These are phyloP conservation scores for Balanococcus diminutus DNA, from an alignment of 2,888 invertebrate genomes.

Conservation along the genomic window DNA sequence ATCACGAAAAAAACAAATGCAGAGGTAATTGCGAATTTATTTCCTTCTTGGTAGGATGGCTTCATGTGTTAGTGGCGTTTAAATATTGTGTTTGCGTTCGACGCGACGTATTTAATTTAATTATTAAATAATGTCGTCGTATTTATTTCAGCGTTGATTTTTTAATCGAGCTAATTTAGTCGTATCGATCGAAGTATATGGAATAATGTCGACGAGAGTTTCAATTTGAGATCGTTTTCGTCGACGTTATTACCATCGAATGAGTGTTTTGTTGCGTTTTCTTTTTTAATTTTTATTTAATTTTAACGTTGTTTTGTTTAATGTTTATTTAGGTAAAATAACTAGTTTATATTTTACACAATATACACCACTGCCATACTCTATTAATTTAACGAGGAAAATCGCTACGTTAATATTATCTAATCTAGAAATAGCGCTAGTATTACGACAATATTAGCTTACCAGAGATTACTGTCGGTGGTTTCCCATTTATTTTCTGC, in stretches of 20 bases:
- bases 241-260: background rate
- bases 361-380: slow-evolving; percentile 39
- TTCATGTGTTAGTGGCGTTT: background rate
- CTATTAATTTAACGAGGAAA: slow-evolving; percentile 17
- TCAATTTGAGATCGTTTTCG: background rate
- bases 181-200: background rate
- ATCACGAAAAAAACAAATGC: slow-evolving; percentile 54
- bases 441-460: slow-evolving; percentile 15
- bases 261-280: background rate
- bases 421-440: slow-evolving; percentile 42
- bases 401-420: slow-evolving; percentile 7
- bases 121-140: background rate
- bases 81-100: background rate
- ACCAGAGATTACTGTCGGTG: slow-evolving; percentile 9
- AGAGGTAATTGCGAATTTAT: slow-evolving; percentile 52
- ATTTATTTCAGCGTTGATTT: slow-evolving; percentile 5
- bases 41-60: slow-evolving; percentile 23
- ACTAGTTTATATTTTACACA: slow-evolving; percentile 29
- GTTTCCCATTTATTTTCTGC: background rate
- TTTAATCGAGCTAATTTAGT: slow-evolving; percentile 18
- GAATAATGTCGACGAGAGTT: background rate
- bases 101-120: background rate
- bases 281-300: slow-evolving; percentile 5
- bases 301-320: slow-evolving; percentile 46
- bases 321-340: slow-evolving; percentile 54